These are phyloP conservation scores for Brachyhypopomus gauderio DNA, from an alignment of 2,113 vertebrate species.

Conservation along the genomic window DNA sequence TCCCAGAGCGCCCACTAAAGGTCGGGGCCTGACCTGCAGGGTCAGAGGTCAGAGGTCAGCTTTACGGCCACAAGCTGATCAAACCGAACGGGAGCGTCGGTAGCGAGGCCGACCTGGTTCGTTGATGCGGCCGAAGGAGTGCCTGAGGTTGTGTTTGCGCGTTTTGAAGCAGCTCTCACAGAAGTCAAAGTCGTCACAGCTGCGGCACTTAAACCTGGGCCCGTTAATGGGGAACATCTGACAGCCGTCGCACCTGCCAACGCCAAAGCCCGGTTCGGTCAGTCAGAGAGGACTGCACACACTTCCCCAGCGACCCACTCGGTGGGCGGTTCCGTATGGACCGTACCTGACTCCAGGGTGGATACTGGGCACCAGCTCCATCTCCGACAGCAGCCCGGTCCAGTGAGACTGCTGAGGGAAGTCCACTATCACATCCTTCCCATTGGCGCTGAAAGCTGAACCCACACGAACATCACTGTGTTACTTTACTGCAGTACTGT, in stretches of 20 bases:
- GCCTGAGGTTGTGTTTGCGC: slow-evolving; percentile 89
- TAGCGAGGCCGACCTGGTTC: slow-evolving; percentile 73
- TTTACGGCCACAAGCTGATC: background rate
- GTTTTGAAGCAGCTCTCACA: slow-evolving; percentile 98
- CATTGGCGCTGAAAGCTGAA: slow-evolving; percentile 97
- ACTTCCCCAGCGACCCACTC: background rate
- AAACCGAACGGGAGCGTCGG: background rate
- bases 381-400: slow-evolving; percentile 95
- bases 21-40: slow-evolving; percentile 84
- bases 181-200: slow-evolving; percentile 97
- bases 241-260: slow-evolving; percentile 91
- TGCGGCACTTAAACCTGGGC: slow-evolving; percentile 93
- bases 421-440: slow-evolving; percentile 97
- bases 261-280: background rate
- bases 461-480: background rate
- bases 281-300: background rate
- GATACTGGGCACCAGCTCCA: slow-evolving; percentile 95
- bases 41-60: slow-evolving; percentile 1
- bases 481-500: too few species aligned
- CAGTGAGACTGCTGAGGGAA: slow-evolving; percentile 98
- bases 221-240: slow-evolving; percentile 99
- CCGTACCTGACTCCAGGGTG: slow-evolving; percentile 93
- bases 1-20: slow-evolving; percentile 93
- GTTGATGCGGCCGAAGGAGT: slow-evolving; percentile 95
- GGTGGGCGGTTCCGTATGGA: background rate